Evolutionary conservation across 2,113 vertebrate species (phyloP).

Genomic region (Cromileptes altivelis): DNA sequence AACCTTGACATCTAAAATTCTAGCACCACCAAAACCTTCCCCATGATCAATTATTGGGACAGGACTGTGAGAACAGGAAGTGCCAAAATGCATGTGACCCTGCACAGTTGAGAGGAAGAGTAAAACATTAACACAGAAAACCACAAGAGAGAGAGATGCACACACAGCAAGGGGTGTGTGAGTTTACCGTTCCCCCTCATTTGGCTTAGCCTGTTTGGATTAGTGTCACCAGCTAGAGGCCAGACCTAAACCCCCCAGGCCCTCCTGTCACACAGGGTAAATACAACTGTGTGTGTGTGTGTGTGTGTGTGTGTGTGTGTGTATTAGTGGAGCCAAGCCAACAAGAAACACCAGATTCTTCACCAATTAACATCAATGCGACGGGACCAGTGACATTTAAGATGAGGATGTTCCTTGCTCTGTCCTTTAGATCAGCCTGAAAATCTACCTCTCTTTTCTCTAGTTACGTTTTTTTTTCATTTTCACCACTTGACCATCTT

Average conservation of each 20-base stretch:
- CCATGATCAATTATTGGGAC: not conserved
- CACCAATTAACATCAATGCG: constrained; percentile 67
- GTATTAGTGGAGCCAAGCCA: constrained; percentile 37
- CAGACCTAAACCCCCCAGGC: constrained; percentile 65
- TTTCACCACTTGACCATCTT: not conserved
- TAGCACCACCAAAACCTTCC: constrained; percentile 16
- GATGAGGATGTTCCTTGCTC: constrained; percentile 46
- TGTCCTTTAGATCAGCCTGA: constrained; percentile 48
- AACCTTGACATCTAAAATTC: not conserved
- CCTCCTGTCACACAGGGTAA: constrained; percentile 69
- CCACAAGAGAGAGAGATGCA: not conserved
- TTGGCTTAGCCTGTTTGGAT: constrained; percentile 79
- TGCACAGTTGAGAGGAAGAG: constrained; percentile 7
- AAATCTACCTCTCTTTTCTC: not conserved
- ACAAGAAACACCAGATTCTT: constrained; percentile 74
- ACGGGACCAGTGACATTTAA: constrained; percentile 71
- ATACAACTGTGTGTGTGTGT: constrained; percentile 52
- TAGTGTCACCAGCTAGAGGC: constrained; percentile 77
- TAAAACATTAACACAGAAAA: constrained; percentile 55
- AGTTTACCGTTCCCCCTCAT: constrained; percentile 70
- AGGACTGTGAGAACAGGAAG: constrained; percentile 39
- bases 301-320: constrained; percentile 20
- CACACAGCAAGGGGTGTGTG: constrained; percentile 21
- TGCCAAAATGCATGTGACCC: constrained; percentile 26
- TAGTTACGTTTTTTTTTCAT: not conserved